Conservation (phyloP, 1,140 invertebrate species). For the Megalopta genalis region DNA sequence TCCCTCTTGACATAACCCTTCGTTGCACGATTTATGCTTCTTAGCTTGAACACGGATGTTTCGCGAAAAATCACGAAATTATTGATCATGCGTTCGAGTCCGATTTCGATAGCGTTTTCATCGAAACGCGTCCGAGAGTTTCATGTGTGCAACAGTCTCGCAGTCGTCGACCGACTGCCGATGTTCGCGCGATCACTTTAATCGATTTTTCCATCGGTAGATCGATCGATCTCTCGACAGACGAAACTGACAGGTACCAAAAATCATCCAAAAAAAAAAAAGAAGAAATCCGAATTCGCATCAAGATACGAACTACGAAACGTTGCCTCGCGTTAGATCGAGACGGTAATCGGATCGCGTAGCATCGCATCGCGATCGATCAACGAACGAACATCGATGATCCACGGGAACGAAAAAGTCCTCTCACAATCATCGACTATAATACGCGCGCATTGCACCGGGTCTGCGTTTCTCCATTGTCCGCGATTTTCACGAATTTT, state of each 20-base stretch:
- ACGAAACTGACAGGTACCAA: neutral
- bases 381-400: neutral
- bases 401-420: neutral
- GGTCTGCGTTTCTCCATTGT: neutral
- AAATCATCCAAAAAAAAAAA: neutral
- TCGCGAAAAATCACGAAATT: no score
- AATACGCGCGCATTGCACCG: neutral
- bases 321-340: neutral
- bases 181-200: neutral
- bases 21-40: no score
- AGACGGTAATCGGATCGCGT: neutral
- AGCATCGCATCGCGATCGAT: neutral
- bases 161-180: neutral
- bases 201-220: neutral
- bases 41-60: no score
- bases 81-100: no score
- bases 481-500: neutral
- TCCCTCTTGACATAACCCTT: no score
- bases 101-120: no score
- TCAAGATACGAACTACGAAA: neutral
- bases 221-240: neutral
- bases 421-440: no score
- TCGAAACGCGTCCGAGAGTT: neutral
- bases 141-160: neutral
- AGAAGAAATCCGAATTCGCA: no score